A percentile compares a stretch with the other conserved stretches of the same genome.
Conservation (phyloP, 1,140 invertebrate species). For the Agrypnia vestita region DNA sequence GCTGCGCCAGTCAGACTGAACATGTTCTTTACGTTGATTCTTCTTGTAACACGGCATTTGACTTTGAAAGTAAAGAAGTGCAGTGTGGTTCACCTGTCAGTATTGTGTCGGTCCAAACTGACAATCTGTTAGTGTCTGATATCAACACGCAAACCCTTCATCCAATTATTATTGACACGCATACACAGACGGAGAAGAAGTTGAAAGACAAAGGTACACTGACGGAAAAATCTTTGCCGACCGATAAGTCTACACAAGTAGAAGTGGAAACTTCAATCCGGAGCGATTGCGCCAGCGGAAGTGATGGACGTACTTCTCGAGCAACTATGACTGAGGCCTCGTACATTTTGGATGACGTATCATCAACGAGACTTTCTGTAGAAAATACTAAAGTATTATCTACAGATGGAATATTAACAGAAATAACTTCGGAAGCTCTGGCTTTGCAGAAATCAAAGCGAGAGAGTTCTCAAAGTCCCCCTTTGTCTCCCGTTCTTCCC, state of each 20-base stretch:
- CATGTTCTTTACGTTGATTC: conserved; percentile 66
- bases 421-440: conserved; percentile 44
- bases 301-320: not conserved
- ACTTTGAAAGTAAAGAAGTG: conserved; percentile 65
- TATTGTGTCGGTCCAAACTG: conserved; percentile 65
- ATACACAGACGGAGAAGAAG: conserved; percentile 65
- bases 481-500: conserved; percentile 66
- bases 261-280: not conserved
- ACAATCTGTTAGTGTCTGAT: conserved; percentile 65
- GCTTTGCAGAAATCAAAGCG: conserved; percentile 49
- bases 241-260: conserved; percentile 11
- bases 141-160: conserved; percentile 64
- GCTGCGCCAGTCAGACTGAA: conserved; percentile 69
- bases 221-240: conserved; percentile 12
- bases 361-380: conserved; percentile 4
- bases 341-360: conserved; percentile 25
- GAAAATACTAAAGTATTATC: conserved; percentile 42
- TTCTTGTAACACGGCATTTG: conserved; percentile 66
- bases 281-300: not conserved
- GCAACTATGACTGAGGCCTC: conserved; percentile 40
- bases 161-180: conserved; percentile 53
- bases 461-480: conserved; percentile 68
- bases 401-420: conserved; percentile 38
- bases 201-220: conserved; percentile 28
- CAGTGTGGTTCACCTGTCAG: conserved; percentile 61